Evolutionary conservation across 2,113 vertebrate genomes (phyloP), one percentile per base, ranked within the genome.

Genomic region (Hippocampus comes): DNA sequence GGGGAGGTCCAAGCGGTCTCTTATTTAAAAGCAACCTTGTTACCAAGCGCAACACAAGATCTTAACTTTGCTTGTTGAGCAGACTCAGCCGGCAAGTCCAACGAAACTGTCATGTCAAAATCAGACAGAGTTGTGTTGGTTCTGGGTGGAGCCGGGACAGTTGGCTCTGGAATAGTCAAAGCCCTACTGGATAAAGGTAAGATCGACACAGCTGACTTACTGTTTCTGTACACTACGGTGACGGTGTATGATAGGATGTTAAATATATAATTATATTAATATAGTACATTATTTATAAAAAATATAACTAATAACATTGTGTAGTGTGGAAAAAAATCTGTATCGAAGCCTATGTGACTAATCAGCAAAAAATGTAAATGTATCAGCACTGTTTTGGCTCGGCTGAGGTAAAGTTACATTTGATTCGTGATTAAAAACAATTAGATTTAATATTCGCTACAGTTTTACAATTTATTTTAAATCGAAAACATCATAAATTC

Each of bases 101-200:
- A 34, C 53, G 0, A 49, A 49, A 49, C 48, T 43, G 34, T 64
- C 67, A 95, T 95, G 94, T 86, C 93, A 18, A 91, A 91, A 70
- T 87, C 90, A 14, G 93, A 92, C 57, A 79, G 93, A 63, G 82
- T 94, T 4, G 93, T 93, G 48, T 73, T 95, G 11, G 93, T 84
- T n/a, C 92, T 95, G 5, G 94, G 94, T 4, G 94, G 94, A 68
- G 92, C 93, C 17, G 94, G 94, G 17, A 91, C 88, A 0, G 93
- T 94, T 78, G 94, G 94, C 30, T 94, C 94, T 0, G 94, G 93
- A 5, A 75, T 94, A 8, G 94, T 93, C 2, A 93, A 91, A 78
- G 91, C 87, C 0, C 89, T 95, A 63, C 88, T 95, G 84, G 93
- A 94, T 48, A 93, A 90, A 93, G 94, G 94, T 95, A 89, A 85